These are phyloP conservation scores for Colletes latitarsis DNA, from an alignment of 1,140 invertebrate genomes.

Conservation along the genomic window DNA sequence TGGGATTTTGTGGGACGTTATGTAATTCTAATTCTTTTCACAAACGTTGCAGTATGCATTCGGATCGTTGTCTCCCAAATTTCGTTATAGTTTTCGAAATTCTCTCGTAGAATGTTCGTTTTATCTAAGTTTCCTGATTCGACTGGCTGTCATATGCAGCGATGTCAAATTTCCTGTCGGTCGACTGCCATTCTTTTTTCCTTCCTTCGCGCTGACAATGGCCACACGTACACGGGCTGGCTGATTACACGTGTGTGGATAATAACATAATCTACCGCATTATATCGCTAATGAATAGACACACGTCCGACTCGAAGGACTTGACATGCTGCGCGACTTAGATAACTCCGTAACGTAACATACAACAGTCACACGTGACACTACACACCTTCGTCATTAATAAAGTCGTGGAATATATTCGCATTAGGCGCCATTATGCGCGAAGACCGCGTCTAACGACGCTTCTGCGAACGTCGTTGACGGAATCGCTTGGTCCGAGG, in stretches of 20 bases:
- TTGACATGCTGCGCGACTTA: background rate
- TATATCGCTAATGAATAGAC: slow-evolving; percentile 13
- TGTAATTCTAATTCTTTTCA: too few species aligned
- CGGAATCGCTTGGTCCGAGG: background rate
- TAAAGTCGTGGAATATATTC: background rate
- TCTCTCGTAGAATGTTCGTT: too few species aligned
- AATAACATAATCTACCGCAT: background rate
- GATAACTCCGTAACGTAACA: background rate
- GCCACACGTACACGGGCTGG: background rate
- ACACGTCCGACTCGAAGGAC: slow-evolving; percentile 3
- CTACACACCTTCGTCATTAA: background rate
- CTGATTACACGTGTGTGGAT: background rate
- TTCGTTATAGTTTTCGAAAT: too few species aligned
- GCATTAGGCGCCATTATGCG: background rate
- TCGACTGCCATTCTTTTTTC: background rate
- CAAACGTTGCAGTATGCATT: too few species aligned
- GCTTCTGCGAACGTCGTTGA: background rate
- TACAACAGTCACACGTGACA: background rate
- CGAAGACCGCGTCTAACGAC: background rate
- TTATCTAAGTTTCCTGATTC: too few species aligned
- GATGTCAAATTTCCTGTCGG: background rate
- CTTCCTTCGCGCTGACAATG: background rate
- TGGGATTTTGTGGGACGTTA: too few species aligned
- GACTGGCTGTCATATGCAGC: too few species aligned
- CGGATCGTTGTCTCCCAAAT: too few species aligned